These are phyloP conservation scores for Brachionichthys hirsutus DNA, from an alignment of 2,113 vertebrate genomes.

Conservation along the genomic window DNA sequence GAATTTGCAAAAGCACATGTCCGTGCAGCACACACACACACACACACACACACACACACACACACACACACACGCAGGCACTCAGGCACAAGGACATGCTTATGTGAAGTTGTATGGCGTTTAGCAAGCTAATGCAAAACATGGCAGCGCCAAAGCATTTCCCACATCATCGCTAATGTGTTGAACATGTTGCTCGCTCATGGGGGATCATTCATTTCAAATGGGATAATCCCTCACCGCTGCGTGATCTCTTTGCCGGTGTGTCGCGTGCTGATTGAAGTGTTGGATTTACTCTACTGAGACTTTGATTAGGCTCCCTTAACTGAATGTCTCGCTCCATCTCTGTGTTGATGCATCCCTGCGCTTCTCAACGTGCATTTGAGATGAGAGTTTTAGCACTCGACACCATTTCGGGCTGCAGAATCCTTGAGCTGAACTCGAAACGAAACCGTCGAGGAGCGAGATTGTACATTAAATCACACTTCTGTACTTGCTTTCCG, in stretches of 20 bases:
- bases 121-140: conserved; percentile 38
- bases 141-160: conserved; percentile 30
- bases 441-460: not conserved
- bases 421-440: not conserved
- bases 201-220: conserved; percentile 27
- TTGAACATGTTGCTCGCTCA: conserved; percentile 25
- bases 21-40: not conserved
- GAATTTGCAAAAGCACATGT: conserved; percentile 39
- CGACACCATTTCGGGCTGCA: not conserved
- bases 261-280: conserved; percentile 13
- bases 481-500: conserved; percentile 6
- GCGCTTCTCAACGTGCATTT: not conserved
- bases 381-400: not conserved
- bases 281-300: conserved; percentile 33
- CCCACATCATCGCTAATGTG: conserved; percentile 22
- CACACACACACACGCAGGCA: not conserved
- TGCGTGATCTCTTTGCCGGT: conserved; percentile 20
- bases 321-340: conserved; percentile 5
- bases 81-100: not conserved
- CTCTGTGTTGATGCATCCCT: conserved; percentile 2
- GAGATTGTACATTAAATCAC: not conserved
- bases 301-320: conserved; percentile 29
- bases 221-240: conserved; percentile 32
- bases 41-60: conserved; percentile 12
- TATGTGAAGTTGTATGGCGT: not conserved